Conservation (phyloP, 2,888 invertebrate species). For the Sarcophaga variegata region DNA sequence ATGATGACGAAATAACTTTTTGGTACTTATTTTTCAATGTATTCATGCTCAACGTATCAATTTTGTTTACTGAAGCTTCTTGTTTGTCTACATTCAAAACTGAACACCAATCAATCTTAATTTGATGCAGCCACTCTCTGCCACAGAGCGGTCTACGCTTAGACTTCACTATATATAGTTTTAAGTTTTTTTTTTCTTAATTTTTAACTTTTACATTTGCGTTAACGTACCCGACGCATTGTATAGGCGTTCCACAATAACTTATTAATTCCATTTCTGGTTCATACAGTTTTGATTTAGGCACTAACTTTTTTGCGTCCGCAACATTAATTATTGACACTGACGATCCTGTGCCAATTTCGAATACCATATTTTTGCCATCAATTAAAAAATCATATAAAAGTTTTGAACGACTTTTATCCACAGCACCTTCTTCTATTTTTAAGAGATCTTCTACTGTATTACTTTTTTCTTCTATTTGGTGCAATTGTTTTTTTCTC, state of each 20-base stretch:
- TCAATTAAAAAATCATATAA: slow-evolving; percentile 25
- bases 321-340: slow-evolving; percentile 42
- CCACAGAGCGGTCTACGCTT: slow-evolving; percentile 27
- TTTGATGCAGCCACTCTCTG: slow-evolving; percentile 30
- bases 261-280: slow-evolving; percentile 22
- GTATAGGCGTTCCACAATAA: slow-evolving; percentile 41
- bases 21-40: slow-evolving; percentile 17
- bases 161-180: slow-evolving; percentile 2
- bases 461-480: slow-evolving; percentile 17
- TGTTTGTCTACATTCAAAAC: slow-evolving; percentile 1
- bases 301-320: slow-evolving; percentile 23
- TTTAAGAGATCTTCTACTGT: slow-evolving; percentile 23
- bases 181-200: neutral
- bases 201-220: neutral
- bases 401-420: slow-evolving; percentile 2
- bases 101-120: slow-evolving; percentile 26
- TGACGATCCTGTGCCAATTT: slow-evolving; percentile 16
- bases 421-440: slow-evolving; percentile 14
- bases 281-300: slow-evolving; percentile 17
- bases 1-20: slow-evolving; percentile 5
- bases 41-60: slow-evolving; percentile 17
- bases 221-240: slow-evolving; percentile 37
- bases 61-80: slow-evolving; percentile 16
- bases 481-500: slow-evolving; percentile 16
- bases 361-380: neutral